These are phyloP conservation scores for Propithecus deckenii DNA, from an alignment of 2,797 vertebrate species.

Conservation along the genomic window DNA sequence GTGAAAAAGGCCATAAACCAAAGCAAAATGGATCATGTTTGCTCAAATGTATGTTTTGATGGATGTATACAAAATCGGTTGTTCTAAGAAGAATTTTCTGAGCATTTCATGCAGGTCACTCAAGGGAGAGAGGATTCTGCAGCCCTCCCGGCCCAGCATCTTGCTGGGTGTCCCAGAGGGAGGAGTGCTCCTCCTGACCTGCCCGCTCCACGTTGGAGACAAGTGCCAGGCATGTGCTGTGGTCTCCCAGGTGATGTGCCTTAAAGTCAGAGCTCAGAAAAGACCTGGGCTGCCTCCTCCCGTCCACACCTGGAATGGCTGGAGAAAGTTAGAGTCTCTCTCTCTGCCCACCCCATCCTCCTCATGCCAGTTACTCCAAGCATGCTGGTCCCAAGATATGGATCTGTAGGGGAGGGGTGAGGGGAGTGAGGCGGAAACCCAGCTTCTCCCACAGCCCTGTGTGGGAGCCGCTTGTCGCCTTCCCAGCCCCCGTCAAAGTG, in stretches of 20 bases:
- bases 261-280: neutral
- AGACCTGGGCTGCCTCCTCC: neutral
- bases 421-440: neutral
- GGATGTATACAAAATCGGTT: neutral
- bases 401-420: neutral
- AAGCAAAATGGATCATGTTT: neutral
- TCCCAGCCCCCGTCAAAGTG: neutral
- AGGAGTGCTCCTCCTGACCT: neutral
- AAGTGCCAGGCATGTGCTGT: too few species aligned
- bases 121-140: neutral
- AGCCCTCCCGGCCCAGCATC: neutral
- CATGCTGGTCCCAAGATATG: neutral
- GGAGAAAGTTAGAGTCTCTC: neutral
- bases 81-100: neutral
- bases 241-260: neutral
- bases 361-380: too few species aligned
- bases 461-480: neutral
- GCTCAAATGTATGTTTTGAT: neutral
- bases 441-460: neutral
- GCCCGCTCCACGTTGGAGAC: neutral
- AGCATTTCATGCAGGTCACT: neutral
- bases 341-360: neutral
- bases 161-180: too few species aligned
- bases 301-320: too few species aligned
- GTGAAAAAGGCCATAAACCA: accelerated